A percentile compares a stretch with the other conserved stretches of the same genome.
phyloP scores from a whole-genome alignment of 2,888 invertebrate genomes.

The Lordiphosa fenestrarum region DNA sequence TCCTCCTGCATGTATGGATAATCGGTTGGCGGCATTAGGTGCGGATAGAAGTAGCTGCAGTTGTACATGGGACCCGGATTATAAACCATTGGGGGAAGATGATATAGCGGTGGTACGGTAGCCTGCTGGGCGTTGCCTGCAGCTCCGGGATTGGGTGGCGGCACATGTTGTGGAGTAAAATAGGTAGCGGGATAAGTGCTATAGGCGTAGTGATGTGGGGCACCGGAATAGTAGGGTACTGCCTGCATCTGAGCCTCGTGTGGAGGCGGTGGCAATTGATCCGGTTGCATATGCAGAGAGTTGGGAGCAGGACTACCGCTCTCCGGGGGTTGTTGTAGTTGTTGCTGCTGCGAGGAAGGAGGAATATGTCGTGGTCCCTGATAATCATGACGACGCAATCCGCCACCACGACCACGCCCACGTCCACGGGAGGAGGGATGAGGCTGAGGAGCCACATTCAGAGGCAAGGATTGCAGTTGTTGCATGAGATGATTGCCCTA shows the following conservation, averaged over 20 bases:
- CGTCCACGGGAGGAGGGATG: slow-evolving; percentile 59
- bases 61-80: slow-evolving; percentile 69
- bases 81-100: slow-evolving; percentile 72
- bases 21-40: slow-evolving; percentile 72
- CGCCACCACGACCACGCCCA: slow-evolving; percentile 67
- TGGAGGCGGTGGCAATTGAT: slow-evolving; percentile 50
- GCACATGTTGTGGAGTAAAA: slow-evolving; percentile 76
- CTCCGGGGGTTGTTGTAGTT: slow-evolving; percentile 42
- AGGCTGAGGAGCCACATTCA: slow-evolving; percentile 53
- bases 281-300: slow-evolving; percentile 41
- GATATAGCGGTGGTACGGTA: slow-evolving; percentile 74
- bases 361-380: slow-evolving; percentile 70
- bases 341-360: slow-evolving; percentile 38
- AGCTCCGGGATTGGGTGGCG: slow-evolving; percentile 55
- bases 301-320: slow-evolving; percentile 43
- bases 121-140: slow-evolving; percentile 76
- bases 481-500: slow-evolving; percentile 75
- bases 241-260: slow-evolving; percentile 54
- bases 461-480: slow-evolving; percentile 62
- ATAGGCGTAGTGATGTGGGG: slow-evolving; percentile 63
- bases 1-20: slow-evolving; percentile 73
- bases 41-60: slow-evolving; percentile 70
- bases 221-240: slow-evolving; percentile 60
- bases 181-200: slow-evolving; percentile 67
- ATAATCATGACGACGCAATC: slow-evolving; percentile 75